phyloP scores from a whole-genome alignment of 2,113 vertebrate species.

The Stigmatopora nigra region DNA sequence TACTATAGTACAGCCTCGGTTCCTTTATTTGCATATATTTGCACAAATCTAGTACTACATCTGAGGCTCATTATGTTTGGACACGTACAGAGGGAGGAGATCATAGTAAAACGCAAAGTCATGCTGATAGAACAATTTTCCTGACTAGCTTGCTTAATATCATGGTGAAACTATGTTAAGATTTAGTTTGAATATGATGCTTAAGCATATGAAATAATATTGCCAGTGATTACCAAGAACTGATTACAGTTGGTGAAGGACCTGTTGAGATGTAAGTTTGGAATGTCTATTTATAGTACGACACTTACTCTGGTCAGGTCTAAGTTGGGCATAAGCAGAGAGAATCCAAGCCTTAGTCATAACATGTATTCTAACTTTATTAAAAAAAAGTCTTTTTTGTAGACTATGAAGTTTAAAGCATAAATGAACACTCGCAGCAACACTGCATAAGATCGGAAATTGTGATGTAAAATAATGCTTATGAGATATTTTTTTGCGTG shows the following conservation, averaged over 20 bases:
- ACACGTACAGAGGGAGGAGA: slow-evolving; percentile 21
- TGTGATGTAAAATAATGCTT: background rate
- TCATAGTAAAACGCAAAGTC: slow-evolving; percentile 50
- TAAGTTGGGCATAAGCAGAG: background rate
- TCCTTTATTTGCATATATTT: slow-evolving; percentile 3
- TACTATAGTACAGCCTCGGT: background rate
- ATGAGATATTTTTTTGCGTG: background rate
- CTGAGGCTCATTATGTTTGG: slow-evolving; percentile 12
- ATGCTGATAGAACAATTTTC: slow-evolving; percentile 47
- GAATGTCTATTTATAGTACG: slow-evolving; percentile 5
- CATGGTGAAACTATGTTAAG: slow-evolving; percentile 7
- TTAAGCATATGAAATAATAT: background rate
- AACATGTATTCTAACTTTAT: background rate
- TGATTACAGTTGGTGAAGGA: slow-evolving; percentile 1
- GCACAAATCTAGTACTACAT: slow-evolving; percentile 19
- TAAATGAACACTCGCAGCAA: background rate
- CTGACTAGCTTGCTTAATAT: slow-evolving; percentile 14
- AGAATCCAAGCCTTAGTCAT: background rate
- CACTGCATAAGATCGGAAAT: background rate
- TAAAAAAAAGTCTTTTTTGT: background rate
- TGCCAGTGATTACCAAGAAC: background rate
- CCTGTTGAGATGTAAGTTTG: background rate
- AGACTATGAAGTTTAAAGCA: background rate
- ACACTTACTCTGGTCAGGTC: background rate
- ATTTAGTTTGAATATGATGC: background rate